These are phyloP conservation scores for Menidia menidia DNA, from an alignment of 2,797 vertebrate species.

Conservation along the genomic window DNA sequence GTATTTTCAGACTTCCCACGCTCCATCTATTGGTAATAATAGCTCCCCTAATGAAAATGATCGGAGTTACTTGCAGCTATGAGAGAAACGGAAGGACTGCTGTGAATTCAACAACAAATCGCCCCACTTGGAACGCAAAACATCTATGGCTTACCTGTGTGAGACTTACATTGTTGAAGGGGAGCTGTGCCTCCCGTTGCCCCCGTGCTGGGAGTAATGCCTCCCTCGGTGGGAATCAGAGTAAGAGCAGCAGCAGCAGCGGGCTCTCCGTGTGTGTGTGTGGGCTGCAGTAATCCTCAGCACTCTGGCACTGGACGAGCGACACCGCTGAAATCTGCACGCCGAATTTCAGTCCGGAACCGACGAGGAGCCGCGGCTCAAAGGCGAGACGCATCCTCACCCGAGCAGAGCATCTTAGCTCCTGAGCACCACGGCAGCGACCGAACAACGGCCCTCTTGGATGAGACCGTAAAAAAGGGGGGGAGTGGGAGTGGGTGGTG, in stretches of 20 bases:
- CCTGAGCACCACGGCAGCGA: conserved; percentile 18
- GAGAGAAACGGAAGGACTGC: conserved; percentile 23
- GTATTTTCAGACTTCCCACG: conserved; percentile 25
- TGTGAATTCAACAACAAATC: conserved; percentile 4
- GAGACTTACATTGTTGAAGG: conserved; percentile 68
- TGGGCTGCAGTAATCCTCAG: conserved; percentile 75
- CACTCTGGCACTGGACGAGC: conserved; percentile 66
- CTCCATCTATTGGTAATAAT: conserved; percentile 19
- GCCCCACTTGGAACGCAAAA: conserved; percentile 10
- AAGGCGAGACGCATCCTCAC: conserved; percentile 64
- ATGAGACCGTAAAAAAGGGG: not conserved
- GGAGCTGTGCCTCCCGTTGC: conserved; percentile 56
- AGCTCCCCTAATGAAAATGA: conserved; percentile 21
- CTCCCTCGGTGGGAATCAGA: conserved; percentile 68
- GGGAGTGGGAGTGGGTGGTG: not conserved
- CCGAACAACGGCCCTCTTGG: conserved; percentile 34
- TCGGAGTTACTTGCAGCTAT: conserved; percentile 15
- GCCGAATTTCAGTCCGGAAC: conserved; percentile 62
- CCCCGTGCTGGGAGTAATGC: conserved; percentile 63
- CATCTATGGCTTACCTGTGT: conserved; percentile 66
- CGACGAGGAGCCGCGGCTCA: conserved; percentile 53
- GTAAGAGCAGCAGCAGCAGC: conserved; percentile 60
- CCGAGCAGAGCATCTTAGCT: conserved; percentile 48
- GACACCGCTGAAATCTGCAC: conserved; percentile 51
- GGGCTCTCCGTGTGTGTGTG: conserved; percentile 65